Evolutionary conservation across 2,888 invertebrate species (phyloP).

Genomic region (Xestia ashworthii): DNA sequence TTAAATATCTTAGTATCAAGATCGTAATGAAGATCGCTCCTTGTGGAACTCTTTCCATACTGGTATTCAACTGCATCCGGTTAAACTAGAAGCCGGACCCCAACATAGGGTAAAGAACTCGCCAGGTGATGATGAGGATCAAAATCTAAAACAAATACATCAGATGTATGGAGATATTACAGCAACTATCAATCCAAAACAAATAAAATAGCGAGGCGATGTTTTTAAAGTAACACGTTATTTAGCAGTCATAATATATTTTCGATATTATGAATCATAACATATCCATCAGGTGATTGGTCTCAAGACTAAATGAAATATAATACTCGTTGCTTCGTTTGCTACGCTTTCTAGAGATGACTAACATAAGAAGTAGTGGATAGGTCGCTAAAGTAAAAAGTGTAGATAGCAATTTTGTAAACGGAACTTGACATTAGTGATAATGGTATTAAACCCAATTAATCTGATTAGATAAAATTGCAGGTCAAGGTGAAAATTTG

Average conservation of each 20-base stretch:
- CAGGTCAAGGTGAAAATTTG: constrained; percentile 6
- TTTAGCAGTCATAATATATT: constrained; percentile 27
- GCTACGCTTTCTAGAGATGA: constrained; percentile 42
- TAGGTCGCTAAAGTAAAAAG: constrained; percentile 30
- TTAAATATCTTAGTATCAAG: not conserved
- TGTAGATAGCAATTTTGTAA: constrained; percentile 7
- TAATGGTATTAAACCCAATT: constrained; percentile 10
- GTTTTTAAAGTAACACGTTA: constrained; percentile 7
- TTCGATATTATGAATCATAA: constrained; percentile 45
- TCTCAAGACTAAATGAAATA: constrained; percentile 41
- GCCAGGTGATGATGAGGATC: too few species aligned
- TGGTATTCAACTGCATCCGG: not conserved
- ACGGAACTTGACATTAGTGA: constrained; percentile 17
- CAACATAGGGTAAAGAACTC: not conserved
- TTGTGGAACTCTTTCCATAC: not conserved
- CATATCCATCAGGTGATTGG: constrained; percentile 38
- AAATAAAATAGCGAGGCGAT: constrained; percentile 4
- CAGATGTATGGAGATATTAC: not conserved
- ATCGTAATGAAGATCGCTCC: not conserved
- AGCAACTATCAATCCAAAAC: not conserved
- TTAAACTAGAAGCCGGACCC: not conserved
- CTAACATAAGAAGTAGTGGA: constrained; percentile 27
- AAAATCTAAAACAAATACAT: not conserved
- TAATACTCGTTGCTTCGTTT: constrained; percentile 29
- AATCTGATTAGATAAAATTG: constrained; percentile 12